Evolutionary conservation across 2,888 invertebrate species (phyloP).

Genomic region (Polydesmus complanatus): DNA sequence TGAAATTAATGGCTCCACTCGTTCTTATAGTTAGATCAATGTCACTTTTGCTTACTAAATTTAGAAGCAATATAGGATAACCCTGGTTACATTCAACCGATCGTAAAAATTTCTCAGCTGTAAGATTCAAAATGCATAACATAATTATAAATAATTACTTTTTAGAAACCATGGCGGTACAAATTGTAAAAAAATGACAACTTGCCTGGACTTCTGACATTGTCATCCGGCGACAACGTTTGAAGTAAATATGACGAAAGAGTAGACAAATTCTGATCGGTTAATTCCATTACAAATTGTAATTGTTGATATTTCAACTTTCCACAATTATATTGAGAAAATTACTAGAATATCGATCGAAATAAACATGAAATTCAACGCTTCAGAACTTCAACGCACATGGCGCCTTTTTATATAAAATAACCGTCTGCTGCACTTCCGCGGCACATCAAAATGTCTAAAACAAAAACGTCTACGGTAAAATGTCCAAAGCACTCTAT

Average conservation of each 20-base stretch:
- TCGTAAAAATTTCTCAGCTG: constrained; percentile 84
- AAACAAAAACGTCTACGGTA: too few relatives aligned
- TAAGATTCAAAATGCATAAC: constrained; percentile 19
- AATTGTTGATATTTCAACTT: too few relatives aligned
- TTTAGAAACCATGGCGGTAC: neutral
- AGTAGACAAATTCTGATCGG: constrained; percentile 66
- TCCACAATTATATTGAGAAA: too few relatives aligned
- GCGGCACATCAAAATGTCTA: too few relatives aligned
- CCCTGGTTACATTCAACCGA: constrained; percentile 80
- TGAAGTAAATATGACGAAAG: constrained; percentile 72
- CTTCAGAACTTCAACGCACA: too few relatives aligned
- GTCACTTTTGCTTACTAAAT: constrained; percentile 59
- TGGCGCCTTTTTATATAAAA: too few relatives aligned
- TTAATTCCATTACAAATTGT: constrained; percentile 65
- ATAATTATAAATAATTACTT: neutral
- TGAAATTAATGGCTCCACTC: constrained; percentile 85
- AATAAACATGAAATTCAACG: too few relatives aligned
- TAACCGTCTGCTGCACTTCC: too few relatives aligned
- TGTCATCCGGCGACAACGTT: constrained; percentile 70
- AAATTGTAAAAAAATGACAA: neutral
- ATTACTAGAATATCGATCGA: too few relatives aligned
- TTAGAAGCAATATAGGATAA: constrained; percentile 70
- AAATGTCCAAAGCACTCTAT: too few relatives aligned
- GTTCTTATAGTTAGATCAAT: constrained; percentile 68
- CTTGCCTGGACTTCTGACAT: constrained; percentile 61